Percentiles rank a stretch among this genome's conserved stretches.
Conservation (phyloP, 2,113 vertebrate genomes). For the Zingel zingel region DNA sequence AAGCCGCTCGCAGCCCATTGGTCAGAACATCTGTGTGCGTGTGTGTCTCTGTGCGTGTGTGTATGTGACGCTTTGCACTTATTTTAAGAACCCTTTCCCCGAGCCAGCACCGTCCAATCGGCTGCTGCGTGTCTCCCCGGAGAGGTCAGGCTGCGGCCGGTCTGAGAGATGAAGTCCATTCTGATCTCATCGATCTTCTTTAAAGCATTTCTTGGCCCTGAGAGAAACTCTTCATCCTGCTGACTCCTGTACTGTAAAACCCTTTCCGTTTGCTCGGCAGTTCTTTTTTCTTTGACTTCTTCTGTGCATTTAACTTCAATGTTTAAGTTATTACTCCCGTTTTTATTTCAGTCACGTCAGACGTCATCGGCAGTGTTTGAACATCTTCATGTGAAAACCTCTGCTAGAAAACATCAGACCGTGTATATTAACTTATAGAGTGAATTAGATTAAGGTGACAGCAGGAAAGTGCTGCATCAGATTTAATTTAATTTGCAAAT, state of each 20-base stretch:
- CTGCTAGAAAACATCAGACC: too few relatives aligned
- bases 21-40: not conserved
- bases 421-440: not conserved
- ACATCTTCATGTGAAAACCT: not conserved
- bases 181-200: conserved; percentile 24
- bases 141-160: not conserved
- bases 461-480: not conserved
- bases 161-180: not conserved
- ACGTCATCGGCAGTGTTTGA: not conserved
- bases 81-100: conserved; percentile 32
- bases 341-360: not conserved
- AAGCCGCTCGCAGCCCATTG: conserved; percentile 19
- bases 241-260: conserved; percentile 18
- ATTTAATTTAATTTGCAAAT: not conserved
- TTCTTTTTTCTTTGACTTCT: not conserved
- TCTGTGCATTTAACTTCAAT: not conserved
- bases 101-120: conserved; percentile 3
- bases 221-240: not conserved
- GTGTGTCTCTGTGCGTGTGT: not conserved
- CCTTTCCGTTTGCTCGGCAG: not conserved
- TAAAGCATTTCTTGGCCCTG: conserved; percentile 6
- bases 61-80: conserved; percentile 7
- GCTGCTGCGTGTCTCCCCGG: not conserved
- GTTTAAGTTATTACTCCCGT: not conserved
- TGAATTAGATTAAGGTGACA: not conserved